These are phyloP conservation scores for Agonopterix subpropinquella DNA, from an alignment of 2,888 invertebrate genomes.

Conservation along the genomic window DNA sequence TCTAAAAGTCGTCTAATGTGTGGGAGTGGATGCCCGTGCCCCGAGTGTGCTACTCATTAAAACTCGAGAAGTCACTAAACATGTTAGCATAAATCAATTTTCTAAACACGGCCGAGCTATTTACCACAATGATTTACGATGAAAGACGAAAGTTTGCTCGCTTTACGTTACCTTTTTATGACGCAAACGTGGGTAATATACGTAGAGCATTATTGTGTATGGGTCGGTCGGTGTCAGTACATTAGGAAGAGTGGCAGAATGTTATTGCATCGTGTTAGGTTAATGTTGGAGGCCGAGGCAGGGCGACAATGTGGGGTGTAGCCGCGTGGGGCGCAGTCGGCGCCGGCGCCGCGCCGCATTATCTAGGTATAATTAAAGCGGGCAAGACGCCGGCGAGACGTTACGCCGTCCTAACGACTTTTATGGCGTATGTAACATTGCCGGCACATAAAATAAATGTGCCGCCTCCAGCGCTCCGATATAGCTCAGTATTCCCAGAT, in stretches of 20 bases:
- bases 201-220: constrained; percentile 31
- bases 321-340: constrained; percentile 42
- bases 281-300: constrained; percentile 43
- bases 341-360: too few species aligned
- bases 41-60: constrained; percentile 14
- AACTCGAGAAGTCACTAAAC: constrained; percentile 52
- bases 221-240: constrained; percentile 25
- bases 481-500: constrained; percentile 61
- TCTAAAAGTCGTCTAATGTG: background rate
- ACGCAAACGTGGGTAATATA: constrained; percentile 26
- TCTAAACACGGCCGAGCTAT: constrained; percentile 51
- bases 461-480: constrained; percentile 63
- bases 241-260: constrained; percentile 51
- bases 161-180: constrained; percentile 30
- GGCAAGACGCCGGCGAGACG: constrained; percentile 72
- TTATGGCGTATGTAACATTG: constrained; percentile 75
- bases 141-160: constrained; percentile 38
- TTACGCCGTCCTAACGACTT: constrained; percentile 74
- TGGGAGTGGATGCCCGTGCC: background rate
- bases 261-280: constrained; percentile 62
- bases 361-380: constrained; percentile 72
- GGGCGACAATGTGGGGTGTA: constrained; percentile 20
- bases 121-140: constrained; percentile 52
- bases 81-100: constrained; percentile 60
- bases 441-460: constrained; percentile 74